Evolutionary conservation across 2,888 invertebrate species (phyloP).

Genomic region (Gari tellinella): DNA sequence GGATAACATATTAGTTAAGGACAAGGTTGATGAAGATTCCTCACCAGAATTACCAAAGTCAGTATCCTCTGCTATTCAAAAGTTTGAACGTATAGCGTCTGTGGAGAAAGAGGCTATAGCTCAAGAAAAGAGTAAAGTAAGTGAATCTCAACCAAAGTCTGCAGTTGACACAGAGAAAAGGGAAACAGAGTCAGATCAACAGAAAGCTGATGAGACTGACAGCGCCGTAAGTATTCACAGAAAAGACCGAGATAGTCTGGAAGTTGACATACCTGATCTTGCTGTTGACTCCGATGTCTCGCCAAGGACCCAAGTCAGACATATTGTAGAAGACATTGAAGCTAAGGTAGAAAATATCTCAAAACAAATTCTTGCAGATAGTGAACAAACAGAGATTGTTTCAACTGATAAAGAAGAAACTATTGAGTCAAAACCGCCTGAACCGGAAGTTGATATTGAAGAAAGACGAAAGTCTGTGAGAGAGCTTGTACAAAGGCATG

Average conservation of each 20-base stretch:
- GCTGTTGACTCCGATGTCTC: conserved; percentile 30
- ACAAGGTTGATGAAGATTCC: conserved; percentile 39
- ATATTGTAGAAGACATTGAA: conserved; percentile 67
- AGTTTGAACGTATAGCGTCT: conserved; percentile 65
- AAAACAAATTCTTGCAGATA: conserved; percentile 20
- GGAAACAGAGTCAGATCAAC: background rate
- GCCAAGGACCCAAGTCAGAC: conserved; percentile 49
- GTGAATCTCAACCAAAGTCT: no score
- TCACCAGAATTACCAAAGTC: conserved; percentile 62
- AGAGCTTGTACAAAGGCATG: conserved; percentile 54
- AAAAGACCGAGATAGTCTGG: conserved; percentile 27
- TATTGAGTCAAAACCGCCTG: background rate
- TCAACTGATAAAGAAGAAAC: conserved; percentile 36
- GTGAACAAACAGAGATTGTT: conserved; percentile 11
- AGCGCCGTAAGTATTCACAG: background rate
- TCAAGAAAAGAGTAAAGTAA: conserved; percentile 2
- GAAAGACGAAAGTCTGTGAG: conserved; percentile 41
- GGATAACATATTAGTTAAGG: background rate
- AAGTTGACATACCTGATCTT: conserved; percentile 31
- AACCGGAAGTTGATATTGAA: conserved; percentile 14
- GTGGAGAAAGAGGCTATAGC: conserved; percentile 20
- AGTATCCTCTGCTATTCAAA: conserved; percentile 69
- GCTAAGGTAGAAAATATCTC: conserved; percentile 61
- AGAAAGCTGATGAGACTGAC: conserved; percentile 4
- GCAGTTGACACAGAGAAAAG: no score